Percentiles rank a stretch among this genome's conserved stretches.
These are phyloP conservation scores for Hermaeophaga mercurialis DNA, from an alignment of 2,888 invertebrate genomes.

Conservation along the genomic window DNA sequence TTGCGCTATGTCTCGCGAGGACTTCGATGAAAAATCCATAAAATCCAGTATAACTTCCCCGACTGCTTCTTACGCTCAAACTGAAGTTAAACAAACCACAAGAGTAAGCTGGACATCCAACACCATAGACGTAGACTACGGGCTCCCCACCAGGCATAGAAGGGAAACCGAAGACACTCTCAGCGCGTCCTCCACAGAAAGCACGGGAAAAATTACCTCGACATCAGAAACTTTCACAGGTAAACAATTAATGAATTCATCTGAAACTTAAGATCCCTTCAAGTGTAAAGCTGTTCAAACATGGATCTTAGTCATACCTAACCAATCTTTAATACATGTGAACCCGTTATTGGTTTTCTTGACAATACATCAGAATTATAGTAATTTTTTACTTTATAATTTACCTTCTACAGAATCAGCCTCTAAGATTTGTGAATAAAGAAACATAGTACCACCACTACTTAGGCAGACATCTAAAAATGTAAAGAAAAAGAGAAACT, in stretches of 20 bases:
- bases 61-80: slow-evolving; percentile 27
- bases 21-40: slow-evolving; percentile 47
- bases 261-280: too few species aligned
- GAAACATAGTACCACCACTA: too few species aligned
- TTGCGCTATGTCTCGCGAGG: slow-evolving; percentile 58
- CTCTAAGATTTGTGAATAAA: too few species aligned
- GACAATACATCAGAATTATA: too few species aligned
- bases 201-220: slow-evolving; percentile 36
- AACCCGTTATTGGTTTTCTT: too few species aligned
- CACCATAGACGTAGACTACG: slow-evolving; percentile 54
- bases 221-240: slow-evolving; percentile 24
- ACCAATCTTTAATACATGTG: too few species aligned
- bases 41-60: slow-evolving; percentile 25
- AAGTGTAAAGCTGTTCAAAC: too few species aligned
- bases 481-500: too few species aligned
- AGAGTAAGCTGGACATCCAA: slow-evolving; percentile 56
- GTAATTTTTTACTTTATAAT: too few species aligned
- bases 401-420: too few species aligned
- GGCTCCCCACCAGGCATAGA: slow-evolving; percentile 54
- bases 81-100: slow-evolving; percentile 44
- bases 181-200: slow-evolving; percentile 46
- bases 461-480: too few species aligned
- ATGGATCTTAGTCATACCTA: too few species aligned
- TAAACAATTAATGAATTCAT: background rate
- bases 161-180: slow-evolving; percentile 56